Base-by-base conservation (phyloP, 2,797 vertebrate genomes). In the Pithecia hirsuta region DNA sequence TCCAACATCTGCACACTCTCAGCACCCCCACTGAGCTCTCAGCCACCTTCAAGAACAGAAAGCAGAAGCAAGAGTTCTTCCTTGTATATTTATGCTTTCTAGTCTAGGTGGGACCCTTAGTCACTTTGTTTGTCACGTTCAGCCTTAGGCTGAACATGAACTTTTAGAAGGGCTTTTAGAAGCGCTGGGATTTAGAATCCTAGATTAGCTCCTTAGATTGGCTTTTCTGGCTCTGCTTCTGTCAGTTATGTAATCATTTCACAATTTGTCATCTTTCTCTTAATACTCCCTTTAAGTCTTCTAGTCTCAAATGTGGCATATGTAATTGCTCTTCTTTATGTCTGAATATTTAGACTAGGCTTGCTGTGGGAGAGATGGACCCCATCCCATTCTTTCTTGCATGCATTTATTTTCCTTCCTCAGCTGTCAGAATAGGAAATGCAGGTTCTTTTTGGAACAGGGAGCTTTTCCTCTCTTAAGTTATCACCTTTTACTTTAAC, bases 211-310 rank as follows among this genome's bases (percentile, higher is more conserved):
- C 48, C 28, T 82, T 91, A 91, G 88, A 64, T 67, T 55, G 36
- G 67, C 33, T 94, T 96, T 89, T 94, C 70, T 28, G 80, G 5
- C 36, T 94, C 89, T 83, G 82, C 39, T 84, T 86, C 55, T 81
- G 44, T 90, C 75, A 89, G 28, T 72, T 55, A 64, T 67, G 67
- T 57, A 46, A 64, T 17, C 26, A 64, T 86, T 93, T 95, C 59
- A 74, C 19, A 86, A 76, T 89, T 44, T 91, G 39, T 93, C 78
- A 59, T 97, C 82, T 95, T 97, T 95, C 36, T 84, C 36, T 94
- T 95, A 55, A 46, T 36, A 11, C 39, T 30, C 1, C 50, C 33
- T 90, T 85, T 74, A 93, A 81, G 19, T 88, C 39, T 83, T 91
- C 33, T 80, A 67, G 61, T 64, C 70, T 94, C 61, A 87, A 78